A percentile compares a stretch with the other conserved stretches of the same genome.
These are phyloP conservation scores for Cephus runcator DNA, from an alignment of 2,888 invertebrate genomes.

Conservation along the genomic window DNA sequence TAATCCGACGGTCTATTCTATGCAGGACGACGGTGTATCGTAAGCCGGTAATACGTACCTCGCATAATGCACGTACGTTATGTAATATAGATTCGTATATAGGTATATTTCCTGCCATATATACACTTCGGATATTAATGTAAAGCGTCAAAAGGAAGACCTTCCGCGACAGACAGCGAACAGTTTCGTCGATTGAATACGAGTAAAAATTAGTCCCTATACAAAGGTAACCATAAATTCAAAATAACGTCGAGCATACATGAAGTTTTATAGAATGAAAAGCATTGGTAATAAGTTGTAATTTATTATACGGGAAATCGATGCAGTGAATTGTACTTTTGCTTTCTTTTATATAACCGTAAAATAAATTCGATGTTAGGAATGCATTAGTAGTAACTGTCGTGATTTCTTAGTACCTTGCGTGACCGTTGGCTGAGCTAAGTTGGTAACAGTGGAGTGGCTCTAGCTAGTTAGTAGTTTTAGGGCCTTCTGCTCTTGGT, in stretches of 20 bases:
- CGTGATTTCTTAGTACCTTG: background rate
- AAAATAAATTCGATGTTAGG: background rate
- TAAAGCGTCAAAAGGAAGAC: constrained; percentile 55
- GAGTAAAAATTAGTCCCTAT: background rate
- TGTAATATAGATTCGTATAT: background rate
- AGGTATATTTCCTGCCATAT: constrained; percentile 21
- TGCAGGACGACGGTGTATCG: constrained; percentile 33
- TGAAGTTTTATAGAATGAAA: too few relatives aligned
- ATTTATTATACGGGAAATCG: background rate
- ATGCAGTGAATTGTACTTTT: background rate
- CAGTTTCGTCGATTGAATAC: background rate
- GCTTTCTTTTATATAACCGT: background rate
- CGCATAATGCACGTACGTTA: constrained; percentile 15
- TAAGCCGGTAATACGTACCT: constrained; percentile 35
- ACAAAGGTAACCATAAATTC: background rate
- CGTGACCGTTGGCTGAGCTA: background rate
- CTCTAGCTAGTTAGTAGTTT: background rate
- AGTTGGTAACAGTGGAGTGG: background rate
- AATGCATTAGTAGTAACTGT: background rate
- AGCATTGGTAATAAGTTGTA: background rate
- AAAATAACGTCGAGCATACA: background rate
- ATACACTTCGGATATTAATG: background rate
- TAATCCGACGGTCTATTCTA: constrained; percentile 46
- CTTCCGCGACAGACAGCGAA: constrained; percentile 13
- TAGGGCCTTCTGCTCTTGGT: background rate